Evolutionary conservation across 1,140 invertebrate species (phyloP), one percentile per base, ranked within the genome.

Genomic region (Nymphalis io): DNA sequence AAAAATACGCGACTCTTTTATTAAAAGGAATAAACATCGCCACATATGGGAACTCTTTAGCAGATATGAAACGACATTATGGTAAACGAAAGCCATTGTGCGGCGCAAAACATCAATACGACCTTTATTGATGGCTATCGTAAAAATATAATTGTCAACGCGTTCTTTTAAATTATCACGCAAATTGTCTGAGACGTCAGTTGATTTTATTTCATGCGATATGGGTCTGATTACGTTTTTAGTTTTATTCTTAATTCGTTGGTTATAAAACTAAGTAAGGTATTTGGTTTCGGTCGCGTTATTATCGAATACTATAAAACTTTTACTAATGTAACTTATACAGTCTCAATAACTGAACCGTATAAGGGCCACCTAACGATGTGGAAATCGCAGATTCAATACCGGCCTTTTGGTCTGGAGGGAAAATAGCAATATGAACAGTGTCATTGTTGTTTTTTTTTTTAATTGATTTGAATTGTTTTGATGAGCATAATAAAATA

Each of bases 141-240:
- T 71, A 65, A 71, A 71, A 71, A 65, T 65, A 61, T 71, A 65
- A 71, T 71, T 71, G 62, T 71, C 69, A 71, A 60, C 62, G 62
- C 61, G 58, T 60, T 55, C 21, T 55, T n/a, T 27, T 55, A 27
- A 55, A 55, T 18, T 16, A 51, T 21, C 16, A 16, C 48, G 20
- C 6, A 33, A 48, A 51, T 51, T 16, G 48, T 21, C 48, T 11
- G 20, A 51, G 48, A 51, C 10, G 48, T 2, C 48, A 21, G 12
- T 55, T 27, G 51, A 55, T 55, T 55, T 55, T 27, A 55, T 6
- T 33, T 55, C 27, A 27, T 23, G 51, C 21, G 21, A 55, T 55
- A 55, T 55, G 51, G 21, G 12, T 55, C 27, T 55, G 51, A 55
- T 55, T 27, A 27, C 51, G 51, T 21, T 3, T 27, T 55, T 55